Base-by-base conservation (phyloP, 2,113 vertebrate genomes). In the Gasterosteus aculeatus region DNA sequence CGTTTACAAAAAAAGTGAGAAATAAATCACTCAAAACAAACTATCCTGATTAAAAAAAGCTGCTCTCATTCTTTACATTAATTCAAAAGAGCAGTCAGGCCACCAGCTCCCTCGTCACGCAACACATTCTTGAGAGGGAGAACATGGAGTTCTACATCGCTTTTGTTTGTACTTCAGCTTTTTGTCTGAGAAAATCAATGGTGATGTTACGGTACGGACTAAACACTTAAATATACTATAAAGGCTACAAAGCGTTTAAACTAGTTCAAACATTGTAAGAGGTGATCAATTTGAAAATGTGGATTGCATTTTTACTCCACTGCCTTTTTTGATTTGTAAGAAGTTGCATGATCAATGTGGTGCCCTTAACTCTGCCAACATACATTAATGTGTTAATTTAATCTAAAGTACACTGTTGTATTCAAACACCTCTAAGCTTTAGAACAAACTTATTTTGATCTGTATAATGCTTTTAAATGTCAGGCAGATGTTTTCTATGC, bases 1-100 rank as follows among this genome's bases (percentile, higher is more conserved):
- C 54, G 92, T 91, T 91, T 90, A 90, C 80, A 82, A 18, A 7
- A 63, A 70, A 76, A 81, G 67, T 44, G 10, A 26, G 82, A 77
- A 90, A 88, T 89, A 84, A 90, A 90, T 72, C 53, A 67, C 22
- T 57, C 61, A 59, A 69, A 82, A 38, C 53, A 70, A 42, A 10
- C 2, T 73, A 29, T 77, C 33, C 82, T 78, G 19, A 62, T 56
- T 84, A 9, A 71, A 54, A 75, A 15, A 83, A 57, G 26, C 70
- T 11, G 41, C 10, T 42, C 2, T 38, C 3, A 38, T 38, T 38
- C 35, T 38, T 5, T 7, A 38, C 35, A 38, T 38, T 38, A 6
- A 38, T 38, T 38, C 35, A 38, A 38, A 38, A 7, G 35, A 38
- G 35, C 35, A 38, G 35, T 38, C 35, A 1, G 35, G 35, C 35